Evolutionary conservation across 2,888 invertebrate genomes (phyloP), one percentile per base, ranked within the genome.

Genomic region (Aleiodes alternator): DNA sequence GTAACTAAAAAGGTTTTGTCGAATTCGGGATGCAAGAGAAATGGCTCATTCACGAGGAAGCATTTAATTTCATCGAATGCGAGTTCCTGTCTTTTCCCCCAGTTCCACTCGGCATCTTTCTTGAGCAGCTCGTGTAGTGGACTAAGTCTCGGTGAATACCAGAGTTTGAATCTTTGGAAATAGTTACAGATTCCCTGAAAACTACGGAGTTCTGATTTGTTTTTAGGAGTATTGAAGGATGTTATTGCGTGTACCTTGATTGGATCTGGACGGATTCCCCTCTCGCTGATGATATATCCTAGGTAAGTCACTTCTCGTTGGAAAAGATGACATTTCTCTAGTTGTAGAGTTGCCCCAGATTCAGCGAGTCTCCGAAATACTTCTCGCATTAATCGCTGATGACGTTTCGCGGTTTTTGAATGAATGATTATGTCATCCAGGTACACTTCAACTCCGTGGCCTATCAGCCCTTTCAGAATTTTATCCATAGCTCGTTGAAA

Each of bases 21-120:
- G 34, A 77, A 80, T 48, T 79, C 69, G 8, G 79, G 79, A 64
- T 75, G 78, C 23, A 38, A 7, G 5, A 79, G 59, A 11, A 61
- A 31, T 3, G 75, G 72, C 9, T 57, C 59, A 3, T 68, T 43
- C 0, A 31, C 14, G 7, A 79, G 53, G 3, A 51, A 50, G 4
- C 61, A 4, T 29, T 72, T 64, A 6, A 78, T 57, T 1, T 43
- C 38, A 4, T 69, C 53, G 48, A 72, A 74, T 4, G 77, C 74
- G 9, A 16, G 29, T 16, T 79, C 57, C n/a, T 72, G 56, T 50
- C n/a, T 12, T n/a, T 31, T 11, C 7, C 23, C 38, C 78, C 79
- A 79, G 4, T 53, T 31, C 31, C 59, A 79, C 38, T 51, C 14
- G 9, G 11, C 34, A 23, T 73, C 29, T 50, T 79, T 75, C 57